Evolutionary conservation across 1,140 invertebrate genomes (phyloP).

Genomic region (Popillia japonica): DNA sequence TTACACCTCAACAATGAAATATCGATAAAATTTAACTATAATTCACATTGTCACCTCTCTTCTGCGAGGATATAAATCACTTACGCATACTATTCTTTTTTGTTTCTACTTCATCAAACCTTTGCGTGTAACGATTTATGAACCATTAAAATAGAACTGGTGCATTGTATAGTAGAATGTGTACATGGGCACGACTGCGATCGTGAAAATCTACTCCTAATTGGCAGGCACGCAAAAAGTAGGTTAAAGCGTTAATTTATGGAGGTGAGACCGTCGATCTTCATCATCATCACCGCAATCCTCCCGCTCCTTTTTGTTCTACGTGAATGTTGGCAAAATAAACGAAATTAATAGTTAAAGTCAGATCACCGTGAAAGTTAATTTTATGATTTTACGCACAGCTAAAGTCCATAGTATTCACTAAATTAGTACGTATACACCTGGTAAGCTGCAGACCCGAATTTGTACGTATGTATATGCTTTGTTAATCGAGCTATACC

Average conservation of each 20-base stretch:
- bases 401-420: not conserved
- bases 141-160: conserved; percentile 9
- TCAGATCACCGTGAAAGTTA: conserved; percentile 2
- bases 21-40: too few relatives aligned
- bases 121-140: conserved; percentile 8
- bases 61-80: not conserved
- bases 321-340: not conserved
- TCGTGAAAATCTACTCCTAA: conserved; percentile 22
- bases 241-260: conserved; percentile 32
- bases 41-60: not conserved
- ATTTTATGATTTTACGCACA: conserved; percentile 1
- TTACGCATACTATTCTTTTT: not conserved
- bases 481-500: not conserved
- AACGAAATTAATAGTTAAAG: not conserved
- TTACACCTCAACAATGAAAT: too few relatives aligned
- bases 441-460: not conserved
- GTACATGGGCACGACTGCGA: conserved; percentile 18
- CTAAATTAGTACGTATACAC: not conserved
- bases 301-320: not conserved
- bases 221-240: conserved; percentile 21
- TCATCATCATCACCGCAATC: conserved; percentile 12
- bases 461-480: not conserved
- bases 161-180: conserved; percentile 4
- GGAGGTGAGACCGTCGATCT: conserved; percentile 1
- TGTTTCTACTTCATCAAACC: not conserved